These are phyloP conservation scores for Athalia circularis DNA, from an alignment of 2,888 invertebrate species.

Conservation along the genomic window DNA sequence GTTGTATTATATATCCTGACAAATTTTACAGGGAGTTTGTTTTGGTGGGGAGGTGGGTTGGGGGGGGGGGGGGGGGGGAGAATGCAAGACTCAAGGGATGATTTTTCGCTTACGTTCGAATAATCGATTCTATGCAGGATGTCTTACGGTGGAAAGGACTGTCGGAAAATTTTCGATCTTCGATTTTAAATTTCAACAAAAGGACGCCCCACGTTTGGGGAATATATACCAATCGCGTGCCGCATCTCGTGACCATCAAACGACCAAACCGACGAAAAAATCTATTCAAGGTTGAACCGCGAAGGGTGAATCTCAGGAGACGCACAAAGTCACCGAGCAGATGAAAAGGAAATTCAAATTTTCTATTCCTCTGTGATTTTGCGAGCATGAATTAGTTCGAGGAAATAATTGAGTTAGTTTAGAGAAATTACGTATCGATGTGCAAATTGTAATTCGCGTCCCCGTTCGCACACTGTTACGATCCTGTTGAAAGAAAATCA, in stretches of 20 bases:
- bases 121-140: too few relatives aligned
- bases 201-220: not conserved
- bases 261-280: not conserved
- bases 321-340: not conserved
- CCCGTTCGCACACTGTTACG: too few relatives aligned
- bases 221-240: constrained; percentile 14
- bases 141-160: too few relatives aligned
- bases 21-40: not conserved
- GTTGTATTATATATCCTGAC: too few relatives aligned
- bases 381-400: too few relatives aligned
- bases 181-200: constrained; percentile 30
- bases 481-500: too few relatives aligned
- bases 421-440: too few relatives aligned
- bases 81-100: constrained; percentile 20
- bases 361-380: too few relatives aligned
- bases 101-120: constrained; percentile 21
- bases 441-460: too few relatives aligned
- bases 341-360: not conserved
- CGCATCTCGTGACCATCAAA: constrained; percentile 14
- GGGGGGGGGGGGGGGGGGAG: too few relatives aligned
- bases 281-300: not conserved
- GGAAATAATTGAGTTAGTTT: too few relatives aligned
- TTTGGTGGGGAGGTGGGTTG: too few relatives aligned
- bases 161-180: not conserved
- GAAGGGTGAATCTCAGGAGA: constrained; percentile 13